Evolutionary conservation across 2,888 invertebrate species (phyloP).

Genomic region (Phaonia tiefii): DNA sequence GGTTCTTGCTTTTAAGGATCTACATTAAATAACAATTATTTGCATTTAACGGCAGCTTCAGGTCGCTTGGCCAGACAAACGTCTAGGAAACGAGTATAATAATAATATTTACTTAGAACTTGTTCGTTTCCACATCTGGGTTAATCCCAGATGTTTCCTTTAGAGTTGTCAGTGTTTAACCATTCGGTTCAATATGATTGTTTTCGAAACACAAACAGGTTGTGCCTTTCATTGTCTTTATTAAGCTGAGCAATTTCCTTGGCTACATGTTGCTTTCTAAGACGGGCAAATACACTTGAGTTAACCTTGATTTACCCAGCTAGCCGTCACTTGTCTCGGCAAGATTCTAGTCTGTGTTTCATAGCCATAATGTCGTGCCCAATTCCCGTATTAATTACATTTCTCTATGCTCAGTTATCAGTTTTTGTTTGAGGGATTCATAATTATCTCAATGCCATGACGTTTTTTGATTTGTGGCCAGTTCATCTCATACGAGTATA

Average conservation of each 20-base stretch:
- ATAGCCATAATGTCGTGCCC: slow-evolving; percentile 23
- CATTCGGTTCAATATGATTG: slow-evolving; percentile 1
- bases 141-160: slow-evolving; percentile 35
- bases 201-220: slow-evolving; percentile 48
- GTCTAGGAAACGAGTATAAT: slow-evolving; percentile 9
- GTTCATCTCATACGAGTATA: slow-evolving; percentile 21
- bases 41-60: slow-evolving; percentile 30
- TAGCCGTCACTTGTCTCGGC: too few relatives aligned
- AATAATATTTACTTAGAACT: slow-evolving; percentile 39
- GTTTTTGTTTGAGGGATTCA: slow-evolving; percentile 23
- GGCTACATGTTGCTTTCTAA: background rate
- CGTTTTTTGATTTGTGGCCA: slow-evolving; percentile 22
- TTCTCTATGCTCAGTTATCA: slow-evolving; percentile 31
- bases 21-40: slow-evolving; percentile 50
- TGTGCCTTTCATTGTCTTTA: slow-evolving; percentile 48
- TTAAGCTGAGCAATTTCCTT: slow-evolving; percentile 12
- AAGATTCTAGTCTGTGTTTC: background rate
- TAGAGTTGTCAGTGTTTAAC: background rate
- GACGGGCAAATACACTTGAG: background rate
- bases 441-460: slow-evolving; percentile 17
- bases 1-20: slow-evolving; percentile 22
- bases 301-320: slow-evolving; percentile 23
- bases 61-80: too few relatives aligned
- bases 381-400: slow-evolving; percentile 49
- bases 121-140: slow-evolving; percentile 20